These are phyloP conservation scores for Actinemys pallida DNA, from an alignment of 2,113 vertebrate species.

Conservation along the genomic window DNA sequence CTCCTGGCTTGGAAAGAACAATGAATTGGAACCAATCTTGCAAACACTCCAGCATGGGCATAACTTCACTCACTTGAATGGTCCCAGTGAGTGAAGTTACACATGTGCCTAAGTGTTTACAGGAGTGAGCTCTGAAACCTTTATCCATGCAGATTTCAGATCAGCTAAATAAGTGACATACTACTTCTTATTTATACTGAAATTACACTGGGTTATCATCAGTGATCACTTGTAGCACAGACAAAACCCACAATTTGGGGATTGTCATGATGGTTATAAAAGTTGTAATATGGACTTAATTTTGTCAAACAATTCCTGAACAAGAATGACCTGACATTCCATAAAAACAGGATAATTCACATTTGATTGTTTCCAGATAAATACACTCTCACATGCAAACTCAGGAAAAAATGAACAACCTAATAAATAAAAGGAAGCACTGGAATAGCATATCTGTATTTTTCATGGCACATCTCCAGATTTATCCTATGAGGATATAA, in stretches of 20 bases:
- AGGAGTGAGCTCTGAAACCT: background rate
- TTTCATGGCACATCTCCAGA: slow-evolving; percentile 59
- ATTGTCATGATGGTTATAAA: slow-evolving; percentile 38
- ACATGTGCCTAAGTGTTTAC: background rate
- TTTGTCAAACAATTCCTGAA: slow-evolving; percentile 56
- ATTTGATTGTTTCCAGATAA: slow-evolving; percentile 76
- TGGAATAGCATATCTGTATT: slow-evolving; percentile 59
- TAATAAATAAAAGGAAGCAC: slow-evolving; percentile 67
- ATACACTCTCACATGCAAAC: slow-evolving; percentile 56
- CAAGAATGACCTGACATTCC: slow-evolving; percentile 57
- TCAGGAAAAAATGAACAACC: slow-evolving; percentile 48
- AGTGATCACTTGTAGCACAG: slow-evolving; percentile 25
- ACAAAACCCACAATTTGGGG: background rate
- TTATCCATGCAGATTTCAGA: background rate
- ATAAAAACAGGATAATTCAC: slow-evolving; percentile 64
- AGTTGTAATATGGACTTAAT: slow-evolving; percentile 40
- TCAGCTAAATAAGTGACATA: background rate
- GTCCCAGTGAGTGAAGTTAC: background rate
- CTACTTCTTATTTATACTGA: background rate
- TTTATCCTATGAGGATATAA: slow-evolving; percentile 45
- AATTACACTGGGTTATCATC: slow-evolving; percentile 30
- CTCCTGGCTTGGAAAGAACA: background rate
- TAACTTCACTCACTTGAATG: slow-evolving; percentile 3
- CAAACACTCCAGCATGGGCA: background rate
- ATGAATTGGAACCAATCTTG: slow-evolving; percentile 15